Evolutionary conservation across 2,113 vertebrate genomes (phyloP).

Genomic region (Salvator merianae): DNA sequence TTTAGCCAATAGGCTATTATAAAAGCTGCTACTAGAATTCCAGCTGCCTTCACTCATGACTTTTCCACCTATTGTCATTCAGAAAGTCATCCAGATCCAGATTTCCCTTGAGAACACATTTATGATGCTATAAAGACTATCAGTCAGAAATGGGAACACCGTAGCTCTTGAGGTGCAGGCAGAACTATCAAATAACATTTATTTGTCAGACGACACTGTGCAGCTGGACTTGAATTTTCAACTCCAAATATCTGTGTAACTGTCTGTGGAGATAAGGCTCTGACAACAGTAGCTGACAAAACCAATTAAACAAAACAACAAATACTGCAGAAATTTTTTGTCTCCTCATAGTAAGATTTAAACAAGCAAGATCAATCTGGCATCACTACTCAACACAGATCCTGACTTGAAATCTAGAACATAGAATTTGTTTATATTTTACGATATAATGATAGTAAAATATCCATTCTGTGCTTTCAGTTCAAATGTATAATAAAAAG

Average conservation of each 20-base stretch:
- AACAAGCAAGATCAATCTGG: conserved; percentile 20
- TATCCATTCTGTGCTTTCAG: too few species aligned
- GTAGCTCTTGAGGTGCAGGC: conserved; percentile 73
- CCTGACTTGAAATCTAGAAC: conserved; percentile 16
- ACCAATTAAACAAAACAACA: conserved; percentile 68
- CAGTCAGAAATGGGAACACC: conserved; percentile 64
- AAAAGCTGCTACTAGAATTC: conserved; percentile 38
- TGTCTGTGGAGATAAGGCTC: conserved; percentile 67
- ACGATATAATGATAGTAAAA: neutral
- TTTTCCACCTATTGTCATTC: conserved; percentile 66
- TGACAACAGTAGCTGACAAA: conserved; percentile 72
- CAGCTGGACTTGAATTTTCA: conserved; percentile 72
- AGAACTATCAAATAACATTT: conserved; percentile 78
- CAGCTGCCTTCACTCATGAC: conserved; percentile 45
- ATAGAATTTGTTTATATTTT: neutral
- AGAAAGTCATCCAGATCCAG: conserved; percentile 64
- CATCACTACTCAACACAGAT: conserved; percentile 26
- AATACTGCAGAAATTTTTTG: conserved; percentile 47
- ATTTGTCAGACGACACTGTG: conserved; percentile 73
- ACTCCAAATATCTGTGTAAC: conserved; percentile 73
- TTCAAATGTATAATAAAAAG: too few species aligned
- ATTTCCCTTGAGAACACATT: conserved; percentile 75
- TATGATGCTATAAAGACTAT: conserved; percentile 76
- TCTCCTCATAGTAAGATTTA: conserved; percentile 59
- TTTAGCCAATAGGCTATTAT: conserved; percentile 67